Conservation (phyloP, 2,797 vertebrate genomes). For the Phataginus tetradactyla region DNA sequence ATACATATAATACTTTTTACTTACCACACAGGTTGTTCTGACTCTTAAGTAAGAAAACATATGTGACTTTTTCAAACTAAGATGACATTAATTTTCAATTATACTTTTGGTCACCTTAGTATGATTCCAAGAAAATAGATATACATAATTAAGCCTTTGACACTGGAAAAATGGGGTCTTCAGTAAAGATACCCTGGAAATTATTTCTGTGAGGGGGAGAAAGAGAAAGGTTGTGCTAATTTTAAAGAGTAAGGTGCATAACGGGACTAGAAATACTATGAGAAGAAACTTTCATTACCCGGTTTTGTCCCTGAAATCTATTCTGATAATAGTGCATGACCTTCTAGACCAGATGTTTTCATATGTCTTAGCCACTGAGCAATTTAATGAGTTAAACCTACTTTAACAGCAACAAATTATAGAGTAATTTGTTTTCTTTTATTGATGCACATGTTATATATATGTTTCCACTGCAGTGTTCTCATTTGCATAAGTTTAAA, state of each 20-base stretch:
- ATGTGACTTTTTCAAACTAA: neutral
- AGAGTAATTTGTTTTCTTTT: slow-evolving; percentile 83
- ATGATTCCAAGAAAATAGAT: neutral
- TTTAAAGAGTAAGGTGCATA: neutral
- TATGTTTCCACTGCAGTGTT: slow-evolving; percentile 78
- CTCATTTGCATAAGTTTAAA: slow-evolving; percentile 86
- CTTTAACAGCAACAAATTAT: slow-evolving; percentile 80
- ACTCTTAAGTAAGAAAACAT: neutral
- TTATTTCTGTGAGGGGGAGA: neutral
- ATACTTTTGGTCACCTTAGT: neutral
- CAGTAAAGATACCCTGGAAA: neutral
- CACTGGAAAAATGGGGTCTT: neutral
- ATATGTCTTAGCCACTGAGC: slow-evolving; percentile 62
- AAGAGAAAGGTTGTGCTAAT: neutral
- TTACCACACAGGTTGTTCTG: neutral
- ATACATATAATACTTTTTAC: neutral
- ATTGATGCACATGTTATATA: slow-evolving; percentile 73
- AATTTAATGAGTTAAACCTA: slow-evolving; percentile 75
- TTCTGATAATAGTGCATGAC: slow-evolving; percentile 34
- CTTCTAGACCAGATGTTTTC: slow-evolving; percentile 70
- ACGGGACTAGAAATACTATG: neutral
- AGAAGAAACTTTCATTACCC: neutral
- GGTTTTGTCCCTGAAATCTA: neutral
- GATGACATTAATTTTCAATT: neutral
- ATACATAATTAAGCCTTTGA: neutral